phyloP scores from a whole-genome alignment of 2,888 invertebrate species.

The Drosophila flavopinicola region DNA sequence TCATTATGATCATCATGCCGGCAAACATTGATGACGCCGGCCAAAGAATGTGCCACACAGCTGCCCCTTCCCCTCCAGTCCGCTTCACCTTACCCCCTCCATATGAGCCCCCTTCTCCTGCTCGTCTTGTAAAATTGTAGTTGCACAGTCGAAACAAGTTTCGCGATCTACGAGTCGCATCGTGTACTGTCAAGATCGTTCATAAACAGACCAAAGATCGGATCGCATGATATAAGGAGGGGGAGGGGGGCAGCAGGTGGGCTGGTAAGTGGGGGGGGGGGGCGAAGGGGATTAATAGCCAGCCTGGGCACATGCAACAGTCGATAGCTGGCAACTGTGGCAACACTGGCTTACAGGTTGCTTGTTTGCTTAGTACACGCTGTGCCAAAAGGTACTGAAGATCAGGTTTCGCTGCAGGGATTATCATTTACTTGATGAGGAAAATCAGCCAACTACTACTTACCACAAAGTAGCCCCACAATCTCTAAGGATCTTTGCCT shows the following conservation, averaged over 20 bases:
- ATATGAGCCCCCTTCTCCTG: too few relatives aligned
- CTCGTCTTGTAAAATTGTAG: too few relatives aligned
- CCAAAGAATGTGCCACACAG: slow-evolving; percentile 57
- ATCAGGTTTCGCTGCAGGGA: slow-evolving; percentile 56
- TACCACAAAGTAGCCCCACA: background rate
- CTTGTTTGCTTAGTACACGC: slow-evolving; percentile 31
- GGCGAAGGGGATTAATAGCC: background rate
- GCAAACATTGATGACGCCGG: slow-evolving; percentile 63
- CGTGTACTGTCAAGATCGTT: slow-evolving; percentile 58
- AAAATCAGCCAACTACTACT: slow-evolving; percentile 22
- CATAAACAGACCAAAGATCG: slow-evolving; percentile 51
- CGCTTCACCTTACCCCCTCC: background rate
- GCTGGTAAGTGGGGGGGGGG: background rate
- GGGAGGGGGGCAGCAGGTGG: background rate
- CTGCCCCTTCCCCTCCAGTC: slow-evolving; percentile 2
- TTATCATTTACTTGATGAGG: slow-evolving; percentile 30
- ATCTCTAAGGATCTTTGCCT: background rate
- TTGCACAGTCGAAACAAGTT: slow-evolving; percentile 49
- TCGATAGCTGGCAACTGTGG: slow-evolving; percentile 14
- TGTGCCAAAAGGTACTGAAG: slow-evolving; percentile 41
- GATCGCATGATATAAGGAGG: slow-evolving; percentile 11
- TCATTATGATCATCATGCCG: slow-evolving; percentile 23
- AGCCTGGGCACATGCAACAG: slow-evolving; percentile 36
- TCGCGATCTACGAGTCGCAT: slow-evolving; percentile 37
- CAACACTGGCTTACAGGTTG: slow-evolving; percentile 39